Percentiles rank a stretch among this genome's conserved stretches.
Evolutionary conservation across 2,888 invertebrate species (phyloP).

Genomic region (Augiades crinisus): DNA sequence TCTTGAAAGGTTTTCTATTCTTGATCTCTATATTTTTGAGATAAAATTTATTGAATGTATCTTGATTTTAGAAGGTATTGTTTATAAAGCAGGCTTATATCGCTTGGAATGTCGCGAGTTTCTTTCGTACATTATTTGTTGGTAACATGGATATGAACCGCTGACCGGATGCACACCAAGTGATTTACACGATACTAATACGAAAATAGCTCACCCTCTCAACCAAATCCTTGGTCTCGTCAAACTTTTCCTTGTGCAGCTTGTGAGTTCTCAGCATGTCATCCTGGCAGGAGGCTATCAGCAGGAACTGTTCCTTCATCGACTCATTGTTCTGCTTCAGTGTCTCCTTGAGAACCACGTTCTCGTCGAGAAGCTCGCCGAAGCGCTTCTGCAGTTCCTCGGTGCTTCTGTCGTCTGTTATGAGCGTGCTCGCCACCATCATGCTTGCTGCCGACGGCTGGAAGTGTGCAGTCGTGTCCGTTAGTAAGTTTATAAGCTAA

Average conservation of each 20-base stretch:
- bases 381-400: conserved; percentile 76
- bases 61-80: no score
- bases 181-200: no score
- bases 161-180: no score
- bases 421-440: conserved; percentile 70
- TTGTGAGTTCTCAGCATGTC: conserved; percentile 83
- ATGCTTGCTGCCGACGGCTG: conserved; percentile 70
- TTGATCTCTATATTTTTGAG: no score
- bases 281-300: conserved; percentile 83
- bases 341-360: conserved; percentile 81
- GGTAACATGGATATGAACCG: no score
- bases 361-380: conserved; percentile 79
- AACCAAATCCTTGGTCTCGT: conserved; percentile 83
- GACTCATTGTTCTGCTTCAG: conserved; percentile 84
- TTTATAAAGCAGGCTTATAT: no score
- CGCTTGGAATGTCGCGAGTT: no score
- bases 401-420: conserved; percentile 62
- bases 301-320: conserved; percentile 84
- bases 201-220: conserved; percentile 74
- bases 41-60: no score
- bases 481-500: no score
- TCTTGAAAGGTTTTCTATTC: no score
- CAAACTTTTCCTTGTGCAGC: conserved; percentile 84
- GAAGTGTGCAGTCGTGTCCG: no score
- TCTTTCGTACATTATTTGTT: no score